Evolutionary conservation across 2,888 invertebrate species (phyloP).

Genomic region (Odontocolon sp.): DNA sequence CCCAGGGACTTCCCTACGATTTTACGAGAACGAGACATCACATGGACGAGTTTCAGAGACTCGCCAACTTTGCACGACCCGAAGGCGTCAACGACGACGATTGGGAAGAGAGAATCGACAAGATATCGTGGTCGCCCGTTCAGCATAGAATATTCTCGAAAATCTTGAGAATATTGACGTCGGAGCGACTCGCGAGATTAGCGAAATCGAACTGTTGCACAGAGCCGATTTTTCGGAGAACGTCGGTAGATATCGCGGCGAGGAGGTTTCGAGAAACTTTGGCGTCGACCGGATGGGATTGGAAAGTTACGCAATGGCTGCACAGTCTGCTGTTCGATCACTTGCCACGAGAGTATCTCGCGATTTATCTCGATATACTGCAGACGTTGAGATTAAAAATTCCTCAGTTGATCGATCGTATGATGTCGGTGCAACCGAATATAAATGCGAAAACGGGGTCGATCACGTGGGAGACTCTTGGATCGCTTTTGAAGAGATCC

Average conservation of each 20-base stretch:
- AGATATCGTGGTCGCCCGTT: constrained; percentile 84
- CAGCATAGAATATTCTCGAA: constrained; percentile 87
- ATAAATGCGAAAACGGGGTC: constrained; percentile 81
- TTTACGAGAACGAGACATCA: constrained; percentile 83
- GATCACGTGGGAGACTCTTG: constrained; percentile 85
- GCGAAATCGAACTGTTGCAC: constrained; percentile 83
- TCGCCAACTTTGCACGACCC: constrained; percentile 84
- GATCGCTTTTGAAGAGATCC: constrained; percentile 85
- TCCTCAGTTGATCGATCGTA: constrained; percentile 88
- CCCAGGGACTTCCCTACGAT: constrained; percentile 84
- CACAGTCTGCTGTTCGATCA: constrained; percentile 87
- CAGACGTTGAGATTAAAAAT: constrained; percentile 87
- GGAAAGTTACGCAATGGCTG: constrained; percentile 88
- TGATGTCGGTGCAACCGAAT: constrained; percentile 84
- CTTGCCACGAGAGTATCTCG: constrained; percentile 85
- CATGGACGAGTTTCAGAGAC: constrained; percentile 88
- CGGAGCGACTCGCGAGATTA: constrained; percentile 85
- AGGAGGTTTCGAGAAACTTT: constrained; percentile 86
- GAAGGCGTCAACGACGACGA: constrained; percentile 84
- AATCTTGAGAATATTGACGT: constrained; percentile 85
- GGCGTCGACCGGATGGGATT: constrained; percentile 88
- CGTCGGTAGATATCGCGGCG: constrained; percentile 87
- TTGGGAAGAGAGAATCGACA: constrained; percentile 87
- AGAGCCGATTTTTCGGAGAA: constrained; percentile 87
- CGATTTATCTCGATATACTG: constrained; percentile 89